Percentiles rank a stretch among this genome's conserved stretches.
phyloP scores from a whole-genome alignment of 2,888 invertebrate genomes.

The Acholoe squamosa region DNA sequence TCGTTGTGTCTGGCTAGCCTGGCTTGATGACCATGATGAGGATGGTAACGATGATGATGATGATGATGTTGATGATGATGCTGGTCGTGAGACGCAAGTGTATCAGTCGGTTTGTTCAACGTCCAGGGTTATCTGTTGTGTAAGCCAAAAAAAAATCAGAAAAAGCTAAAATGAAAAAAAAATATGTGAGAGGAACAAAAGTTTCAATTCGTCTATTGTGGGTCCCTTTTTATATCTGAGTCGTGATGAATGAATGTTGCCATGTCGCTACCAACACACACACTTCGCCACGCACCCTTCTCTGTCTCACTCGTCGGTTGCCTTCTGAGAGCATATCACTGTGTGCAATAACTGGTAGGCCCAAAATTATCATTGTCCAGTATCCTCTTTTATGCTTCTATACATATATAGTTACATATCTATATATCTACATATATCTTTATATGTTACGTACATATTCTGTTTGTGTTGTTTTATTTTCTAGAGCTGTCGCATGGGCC shows the following conservation, averaged over 20 bases:
- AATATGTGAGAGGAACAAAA: background rate
- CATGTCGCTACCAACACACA: slow-evolving; percentile 35
- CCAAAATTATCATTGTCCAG: slow-evolving; percentile 48
- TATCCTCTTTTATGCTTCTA: slow-evolving; percentile 36
- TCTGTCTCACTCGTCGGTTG: slow-evolving; percentile 40
- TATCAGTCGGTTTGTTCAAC: slow-evolving; percentile 55
- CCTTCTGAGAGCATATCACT: slow-evolving; percentile 58
- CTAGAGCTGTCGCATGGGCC: background rate
- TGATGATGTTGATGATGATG: slow-evolving; percentile 48
- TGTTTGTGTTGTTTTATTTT: background rate
- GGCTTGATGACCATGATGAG: slow-evolving; percentile 43
- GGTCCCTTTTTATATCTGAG: slow-evolving; percentile 42
- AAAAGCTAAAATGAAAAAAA: slow-evolving; percentile 7
- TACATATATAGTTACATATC: slow-evolving; percentile 43
- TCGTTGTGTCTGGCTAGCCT: slow-evolving; percentile 46
- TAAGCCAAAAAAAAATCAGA: slow-evolving; percentile 4
- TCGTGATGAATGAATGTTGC: slow-evolving; percentile 40
- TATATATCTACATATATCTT: slow-evolving; percentile 38
- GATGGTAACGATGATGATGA: slow-evolving; percentile 45
- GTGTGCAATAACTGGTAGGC: slow-evolving; percentile 50
- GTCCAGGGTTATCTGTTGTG: slow-evolving; percentile 37
- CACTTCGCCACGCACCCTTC: background rate
- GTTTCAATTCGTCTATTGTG: slow-evolving; percentile 39
- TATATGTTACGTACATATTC: slow-evolving; percentile 3
- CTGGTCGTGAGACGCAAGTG: background rate